Base-by-base conservation (phyloP, 1,140 invertebrate species). In the Metaphire vulgaris region DNA sequence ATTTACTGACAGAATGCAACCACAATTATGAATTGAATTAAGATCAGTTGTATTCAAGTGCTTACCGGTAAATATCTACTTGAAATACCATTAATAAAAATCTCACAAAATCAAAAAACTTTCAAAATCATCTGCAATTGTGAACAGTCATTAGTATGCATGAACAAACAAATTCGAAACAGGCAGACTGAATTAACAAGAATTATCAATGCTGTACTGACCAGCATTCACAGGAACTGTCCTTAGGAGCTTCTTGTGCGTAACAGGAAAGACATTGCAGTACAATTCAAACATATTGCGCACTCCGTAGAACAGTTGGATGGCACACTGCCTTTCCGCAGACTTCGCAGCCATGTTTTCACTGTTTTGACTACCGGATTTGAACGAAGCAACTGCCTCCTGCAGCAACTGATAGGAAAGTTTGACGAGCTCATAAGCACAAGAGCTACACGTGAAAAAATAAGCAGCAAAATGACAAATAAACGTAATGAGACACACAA, bases 221-320 rank as follows among this genome's bases (percentile, higher is more conserved):
- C n/a, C n/a, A n/a, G n/a, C n/a, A n/a, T n/a, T n/a, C n/a, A n/a
- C n/a, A n/a, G 94, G 93, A 80, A 95, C 91, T 2, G 89, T 92
- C 82, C 91, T 89, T 31, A 96, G 87, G 79, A 91, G 90, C 79
- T 91, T 90, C 82, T 91, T 90, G 85, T 96, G 93, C 81, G 91
- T 89, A 76, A 90, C 89, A 0, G 92, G 92, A 28, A 94, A 90
- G 70, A 93, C 89, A 74, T 88, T 89, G 68, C 90, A 89, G 84
- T 94, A 97, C 75, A 92, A 87, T 81, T 92, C 91, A 81, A 95
- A 90, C 79, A 95, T 90, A 79, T 91, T 90, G 70, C 91, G 86
- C 15, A 90, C 89, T 31, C 90, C 90, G 80, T 89, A 90, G 82
- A 93, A 91, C 41, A 93, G 86, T 79, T 89, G 89, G 29, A 88